Conservation (phyloP, 2,113 vertebrate genomes). For the Phoxinus phoxinus region DNA sequence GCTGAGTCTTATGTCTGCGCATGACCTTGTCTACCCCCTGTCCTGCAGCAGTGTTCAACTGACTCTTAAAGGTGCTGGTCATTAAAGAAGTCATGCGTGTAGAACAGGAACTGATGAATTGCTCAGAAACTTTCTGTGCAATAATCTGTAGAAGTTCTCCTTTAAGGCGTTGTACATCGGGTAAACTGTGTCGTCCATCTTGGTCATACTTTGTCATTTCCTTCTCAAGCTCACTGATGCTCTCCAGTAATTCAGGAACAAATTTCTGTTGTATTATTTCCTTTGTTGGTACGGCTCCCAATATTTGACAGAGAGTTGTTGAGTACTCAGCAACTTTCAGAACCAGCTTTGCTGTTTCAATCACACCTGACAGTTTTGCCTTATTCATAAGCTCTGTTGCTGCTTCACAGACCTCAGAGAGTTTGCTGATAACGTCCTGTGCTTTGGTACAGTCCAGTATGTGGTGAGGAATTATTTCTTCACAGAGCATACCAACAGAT, state of each 20-base stretch:
- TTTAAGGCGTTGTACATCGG: not conserved
- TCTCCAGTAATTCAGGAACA: not conserved
- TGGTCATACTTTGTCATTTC: not conserved
- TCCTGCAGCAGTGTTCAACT: constrained; percentile 9
- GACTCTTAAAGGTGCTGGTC: not conserved
- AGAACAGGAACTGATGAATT: not conserved
- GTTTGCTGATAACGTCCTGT: not conserved
- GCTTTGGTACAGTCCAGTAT: not conserved
- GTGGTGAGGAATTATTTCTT: not conserved
- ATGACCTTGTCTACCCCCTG: not conserved
- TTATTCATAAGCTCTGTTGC: not conserved
- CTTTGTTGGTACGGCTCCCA: not conserved
- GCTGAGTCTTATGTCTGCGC: constrained; percentile 14
- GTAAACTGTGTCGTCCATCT: not conserved
- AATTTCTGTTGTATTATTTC: not conserved
- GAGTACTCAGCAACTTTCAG: not conserved
- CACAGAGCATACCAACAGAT: not conserved
- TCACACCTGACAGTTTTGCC: not conserved
- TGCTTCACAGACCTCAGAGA: not conserved
- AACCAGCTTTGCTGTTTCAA: not conserved
- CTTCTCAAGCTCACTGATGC: not conserved
- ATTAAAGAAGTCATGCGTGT: not conserved
- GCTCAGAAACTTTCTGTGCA: not conserved
- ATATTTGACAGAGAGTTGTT: not conserved
- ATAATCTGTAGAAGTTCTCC: not conserved